These are phyloP conservation scores for Galerucella pusilla DNA, from an alignment of 2,888 invertebrate species.

Conservation along the genomic window DNA sequence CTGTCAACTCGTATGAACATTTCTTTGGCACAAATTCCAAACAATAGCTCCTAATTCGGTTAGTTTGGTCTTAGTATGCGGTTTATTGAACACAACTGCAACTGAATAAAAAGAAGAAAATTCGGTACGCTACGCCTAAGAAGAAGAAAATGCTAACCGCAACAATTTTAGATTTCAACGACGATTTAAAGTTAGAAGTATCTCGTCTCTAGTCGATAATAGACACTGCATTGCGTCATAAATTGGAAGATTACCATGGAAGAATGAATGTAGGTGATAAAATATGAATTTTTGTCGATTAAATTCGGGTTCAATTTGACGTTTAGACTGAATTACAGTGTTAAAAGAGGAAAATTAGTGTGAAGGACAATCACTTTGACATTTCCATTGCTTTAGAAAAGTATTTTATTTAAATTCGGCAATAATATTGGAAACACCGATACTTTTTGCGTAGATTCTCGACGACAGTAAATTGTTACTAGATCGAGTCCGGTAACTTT, in stretches of 20 bases:
- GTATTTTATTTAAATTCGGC: too few species aligned
- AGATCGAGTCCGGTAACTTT: slow-evolving; percentile 41
- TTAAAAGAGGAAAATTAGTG: too few species aligned
- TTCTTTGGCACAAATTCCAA: slow-evolving; percentile 26
- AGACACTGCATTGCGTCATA: slow-evolving; percentile 61
- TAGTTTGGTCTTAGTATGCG: slow-evolving; percentile 34
- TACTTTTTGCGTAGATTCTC: neutral
- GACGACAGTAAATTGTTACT: slow-evolving; percentile 42
- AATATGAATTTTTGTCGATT: neutral
- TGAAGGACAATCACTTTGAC: too few species aligned
- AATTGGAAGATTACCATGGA: slow-evolving; percentile 54
- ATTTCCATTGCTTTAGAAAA: too few species aligned
- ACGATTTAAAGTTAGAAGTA: slow-evolving; percentile 45
- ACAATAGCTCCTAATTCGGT: slow-evolving; percentile 38
- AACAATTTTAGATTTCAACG: slow-evolving; percentile 41
- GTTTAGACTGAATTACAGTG: neutral
- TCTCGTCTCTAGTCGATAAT: slow-evolving; percentile 41
- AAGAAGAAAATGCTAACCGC: slow-evolving; percentile 24
- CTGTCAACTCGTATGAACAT: slow-evolving; percentile 26
- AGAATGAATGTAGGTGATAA: slow-evolving; percentile 19
- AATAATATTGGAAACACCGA: too few species aligned
- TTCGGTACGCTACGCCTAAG: neutral
- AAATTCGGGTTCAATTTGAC: neutral
- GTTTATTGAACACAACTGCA: slow-evolving; percentile 33
- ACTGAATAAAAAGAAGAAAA: slow-evolving; percentile 18